These are phyloP conservation scores for Malaclemys terrapin DNA, from an alignment of 2,113 vertebrate species.

Conservation along the genomic window DNA sequence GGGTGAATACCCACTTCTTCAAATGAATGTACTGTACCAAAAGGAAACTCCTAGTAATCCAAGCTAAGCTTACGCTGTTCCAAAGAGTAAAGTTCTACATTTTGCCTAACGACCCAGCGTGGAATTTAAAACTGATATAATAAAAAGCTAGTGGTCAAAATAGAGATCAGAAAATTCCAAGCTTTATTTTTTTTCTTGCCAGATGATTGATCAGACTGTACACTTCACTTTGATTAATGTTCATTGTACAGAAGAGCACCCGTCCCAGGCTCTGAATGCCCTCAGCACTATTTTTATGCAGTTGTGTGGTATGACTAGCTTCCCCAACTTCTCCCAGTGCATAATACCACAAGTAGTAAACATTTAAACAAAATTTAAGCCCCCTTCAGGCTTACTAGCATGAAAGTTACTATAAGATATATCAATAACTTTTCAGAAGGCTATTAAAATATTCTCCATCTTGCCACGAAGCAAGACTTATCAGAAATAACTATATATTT, in stretches of 20 bases:
- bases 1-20: too few relatives aligned
- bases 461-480: neutral
- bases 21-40: neutral
- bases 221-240: neutral
- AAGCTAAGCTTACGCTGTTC: neutral
- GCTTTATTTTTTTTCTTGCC: neutral
- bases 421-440: neutral
- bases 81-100: neutral
- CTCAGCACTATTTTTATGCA: neutral
- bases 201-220: neutral
- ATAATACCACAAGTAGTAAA: neutral
- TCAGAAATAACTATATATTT: neutral
- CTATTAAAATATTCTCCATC: neutral
- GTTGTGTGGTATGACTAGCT: neutral
- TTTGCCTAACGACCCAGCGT: neutral
- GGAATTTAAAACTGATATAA: neutral
- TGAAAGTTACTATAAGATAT: neutral
- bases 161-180: neutral
- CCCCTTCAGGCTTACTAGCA: neutral
- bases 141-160: neutral
- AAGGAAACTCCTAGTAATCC: neutral
- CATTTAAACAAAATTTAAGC: neutral
- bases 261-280: fast-evolving
- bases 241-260: neutral
- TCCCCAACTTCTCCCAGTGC: neutral